These are phyloP conservation scores for Drosophila kikkawai DNA, from an alignment of 1,140 invertebrate species.

Conservation along the genomic window DNA sequence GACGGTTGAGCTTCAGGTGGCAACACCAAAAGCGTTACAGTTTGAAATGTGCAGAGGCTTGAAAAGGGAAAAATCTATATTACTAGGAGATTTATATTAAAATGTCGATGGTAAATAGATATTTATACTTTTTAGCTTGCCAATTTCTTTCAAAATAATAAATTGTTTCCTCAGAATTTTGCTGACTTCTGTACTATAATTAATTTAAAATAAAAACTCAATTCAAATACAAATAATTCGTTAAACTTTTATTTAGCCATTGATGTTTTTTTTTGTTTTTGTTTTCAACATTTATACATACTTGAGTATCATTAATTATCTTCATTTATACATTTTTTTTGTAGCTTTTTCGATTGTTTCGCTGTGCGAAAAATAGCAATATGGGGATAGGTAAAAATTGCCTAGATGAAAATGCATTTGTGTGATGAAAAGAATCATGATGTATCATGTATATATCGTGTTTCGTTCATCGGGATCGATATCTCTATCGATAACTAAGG, in stretches of 20 bases:
- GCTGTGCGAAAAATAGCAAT: conserved; percentile 52
- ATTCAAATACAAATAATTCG: conserved; percentile 39
- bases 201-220: background rate
- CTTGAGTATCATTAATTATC: conserved; percentile 72
- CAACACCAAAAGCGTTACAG: conserved; percentile 29
- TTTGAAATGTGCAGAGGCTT: conserved; percentile 6
- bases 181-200: no score
- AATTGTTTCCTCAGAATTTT: no score
- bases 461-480: conserved; percentile 39
- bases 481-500: conserved; percentile 51
- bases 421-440: conserved; percentile 37
- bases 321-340: conserved; percentile 26
- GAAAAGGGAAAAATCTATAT: fast-evolving
- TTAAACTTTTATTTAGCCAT: conserved; percentile 76
- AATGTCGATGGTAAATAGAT: background rate
- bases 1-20: conserved; percentile 13
- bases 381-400: conserved; percentile 36
- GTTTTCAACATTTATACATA: conserved; percentile 52
- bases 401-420: conserved; percentile 68
- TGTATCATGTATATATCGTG: conserved; percentile 39
- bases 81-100: background rate
- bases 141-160: no score
- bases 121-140: background rate
- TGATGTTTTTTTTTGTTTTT: conserved; percentile 58
- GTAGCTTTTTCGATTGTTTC: conserved; percentile 21